Evolutionary conservation across 2,888 invertebrate species (phyloP).

Genomic region (Cynaeus angustus): DNA sequence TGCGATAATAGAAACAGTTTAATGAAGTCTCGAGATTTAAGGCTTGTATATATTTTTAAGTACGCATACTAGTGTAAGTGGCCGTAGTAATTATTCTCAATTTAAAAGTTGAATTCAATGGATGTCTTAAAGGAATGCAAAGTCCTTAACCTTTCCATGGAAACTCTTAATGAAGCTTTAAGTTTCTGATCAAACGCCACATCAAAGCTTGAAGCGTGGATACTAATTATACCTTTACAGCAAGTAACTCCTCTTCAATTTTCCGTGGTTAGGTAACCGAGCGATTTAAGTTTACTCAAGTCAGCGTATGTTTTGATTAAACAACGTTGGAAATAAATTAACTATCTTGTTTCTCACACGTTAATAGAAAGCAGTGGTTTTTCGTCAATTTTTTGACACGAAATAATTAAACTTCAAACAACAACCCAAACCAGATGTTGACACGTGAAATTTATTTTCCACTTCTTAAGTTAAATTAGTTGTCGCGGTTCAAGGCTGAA

Average conservation of each 20-base stretch:
- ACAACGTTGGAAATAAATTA: slow-evolving; percentile 34
- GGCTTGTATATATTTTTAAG: no score
- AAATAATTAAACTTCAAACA: slow-evolving; percentile 6
- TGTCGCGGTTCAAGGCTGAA: slow-evolving; percentile 46
- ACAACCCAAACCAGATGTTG: slow-evolving; percentile 13
- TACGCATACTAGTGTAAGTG: no score
- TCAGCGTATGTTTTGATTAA: slow-evolving; percentile 37
- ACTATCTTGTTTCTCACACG: slow-evolving; percentile 14
- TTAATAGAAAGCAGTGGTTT: slow-evolving; percentile 10
- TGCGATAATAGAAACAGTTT: slow-evolving; percentile 13
- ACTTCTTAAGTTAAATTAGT: slow-evolving; percentile 55
- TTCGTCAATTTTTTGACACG: slow-evolving; percentile 1
- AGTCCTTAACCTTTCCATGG: slow-evolving; percentile 43
- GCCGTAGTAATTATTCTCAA: no score
- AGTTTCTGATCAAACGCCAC: slow-evolving; percentile 55
- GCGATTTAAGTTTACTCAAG: slow-evolving; percentile 35
- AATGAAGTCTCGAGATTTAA: no score
- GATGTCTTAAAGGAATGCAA: slow-evolving; percentile 33
- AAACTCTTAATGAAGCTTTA: slow-evolving; percentile 55
- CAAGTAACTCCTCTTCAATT: slow-evolving; percentile 33
- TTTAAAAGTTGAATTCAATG: no score
- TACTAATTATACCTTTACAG: slow-evolving; percentile 45
- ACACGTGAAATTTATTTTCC: slow-evolving; percentile 23
- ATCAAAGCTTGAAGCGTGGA: slow-evolving; percentile 52
- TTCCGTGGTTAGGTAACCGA: slow-evolving; percentile 17